phyloP scores from a whole-genome alignment of 2,113 vertebrate genomes.

The Pedetes capensis region DNA sequence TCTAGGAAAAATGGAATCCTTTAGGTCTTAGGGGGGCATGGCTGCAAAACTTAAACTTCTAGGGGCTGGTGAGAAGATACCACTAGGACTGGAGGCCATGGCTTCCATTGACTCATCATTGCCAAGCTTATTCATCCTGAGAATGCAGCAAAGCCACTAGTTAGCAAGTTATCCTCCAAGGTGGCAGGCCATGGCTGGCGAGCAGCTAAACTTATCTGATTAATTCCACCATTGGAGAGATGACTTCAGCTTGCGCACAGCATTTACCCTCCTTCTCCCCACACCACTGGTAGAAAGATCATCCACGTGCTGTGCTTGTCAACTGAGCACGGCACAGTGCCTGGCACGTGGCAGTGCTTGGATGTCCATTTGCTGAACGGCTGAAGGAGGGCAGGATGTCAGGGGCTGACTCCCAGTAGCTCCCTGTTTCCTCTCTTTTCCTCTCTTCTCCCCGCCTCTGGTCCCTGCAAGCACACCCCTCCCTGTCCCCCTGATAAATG shows the following conservation, averaged over 20 bases:
- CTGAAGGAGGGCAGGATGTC: not conserved
- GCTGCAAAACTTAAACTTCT: not conserved
- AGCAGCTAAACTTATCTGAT: not conserved
- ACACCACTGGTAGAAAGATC: rapidly evolving
- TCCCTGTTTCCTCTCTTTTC: too few species aligned
- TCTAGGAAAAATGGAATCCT: not conserved
- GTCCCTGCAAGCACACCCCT: not conserved
- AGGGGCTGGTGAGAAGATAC: not conserved
- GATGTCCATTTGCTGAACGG: rapidly evolving
- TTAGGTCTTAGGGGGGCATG: not conserved
- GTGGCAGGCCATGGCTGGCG: rapidly evolving
- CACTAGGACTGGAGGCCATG: rapidly evolving
- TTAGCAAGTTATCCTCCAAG: not conserved
- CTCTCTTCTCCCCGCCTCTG: not conserved
- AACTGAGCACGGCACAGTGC: rapidly evolving
- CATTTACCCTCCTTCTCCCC: not conserved
- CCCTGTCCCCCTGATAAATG: constrained; percentile 29
- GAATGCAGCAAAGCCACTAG: not conserved
- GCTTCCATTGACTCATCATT: not conserved
- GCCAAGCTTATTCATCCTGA: rapidly evolving
- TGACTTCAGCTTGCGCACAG: rapidly evolving
- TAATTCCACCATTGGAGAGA: not conserved
- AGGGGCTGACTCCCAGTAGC: not conserved
- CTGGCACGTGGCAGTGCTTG: rapidly evolving
- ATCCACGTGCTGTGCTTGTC: rapidly evolving